A percentile compares a stretch with the other conserved stretches of the same genome.
phyloP scores from a whole-genome alignment of 1,140 invertebrate genomes.

The Drosophila punjabiensis region DNA sequence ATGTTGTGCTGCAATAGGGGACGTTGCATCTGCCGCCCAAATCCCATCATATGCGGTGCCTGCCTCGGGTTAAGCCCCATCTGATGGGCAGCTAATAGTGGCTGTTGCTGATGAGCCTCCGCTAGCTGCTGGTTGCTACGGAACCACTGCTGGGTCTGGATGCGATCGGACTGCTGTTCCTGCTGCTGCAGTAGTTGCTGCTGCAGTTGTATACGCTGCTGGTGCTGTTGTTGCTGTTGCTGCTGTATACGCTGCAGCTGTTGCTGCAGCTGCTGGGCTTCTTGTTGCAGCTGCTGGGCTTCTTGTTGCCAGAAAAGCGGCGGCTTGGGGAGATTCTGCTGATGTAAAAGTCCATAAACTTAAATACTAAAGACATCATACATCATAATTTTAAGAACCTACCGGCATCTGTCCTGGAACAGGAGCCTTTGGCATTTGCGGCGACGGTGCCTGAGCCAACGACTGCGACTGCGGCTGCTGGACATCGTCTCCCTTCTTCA shows the following conservation, averaged over 20 bases:
- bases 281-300: slow-evolving; percentile 43
- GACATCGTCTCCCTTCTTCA: slow-evolving; percentile 29
- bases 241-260: not conserved
- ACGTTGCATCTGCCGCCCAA: not conserved
- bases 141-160: slow-evolving; percentile 26
- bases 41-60: not conserved
- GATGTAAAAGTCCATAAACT: not conserved
- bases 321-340: slow-evolving; percentile 63
- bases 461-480: not conserved
- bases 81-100: not conserved
- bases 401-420: slow-evolving; percentile 41
- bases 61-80: not conserved
- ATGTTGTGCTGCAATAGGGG: not conserved
- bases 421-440: not conserved
- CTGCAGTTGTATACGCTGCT: not conserved
- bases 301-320: slow-evolving; percentile 68
- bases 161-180: not conserved
- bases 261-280: not conserved
- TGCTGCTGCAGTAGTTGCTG: not conserved
- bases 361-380: too few species aligned
- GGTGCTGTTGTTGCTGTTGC: slow-evolving; percentile 5
- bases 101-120: not conserved
- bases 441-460: not conserved
- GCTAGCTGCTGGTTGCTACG: not conserved
- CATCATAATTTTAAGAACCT: not conserved